Percentiles rank a stretch among this genome's conserved stretches.
Evolutionary conservation across 1,140 invertebrate genomes (phyloP).

Genomic region (Drosophila varians): DNA sequence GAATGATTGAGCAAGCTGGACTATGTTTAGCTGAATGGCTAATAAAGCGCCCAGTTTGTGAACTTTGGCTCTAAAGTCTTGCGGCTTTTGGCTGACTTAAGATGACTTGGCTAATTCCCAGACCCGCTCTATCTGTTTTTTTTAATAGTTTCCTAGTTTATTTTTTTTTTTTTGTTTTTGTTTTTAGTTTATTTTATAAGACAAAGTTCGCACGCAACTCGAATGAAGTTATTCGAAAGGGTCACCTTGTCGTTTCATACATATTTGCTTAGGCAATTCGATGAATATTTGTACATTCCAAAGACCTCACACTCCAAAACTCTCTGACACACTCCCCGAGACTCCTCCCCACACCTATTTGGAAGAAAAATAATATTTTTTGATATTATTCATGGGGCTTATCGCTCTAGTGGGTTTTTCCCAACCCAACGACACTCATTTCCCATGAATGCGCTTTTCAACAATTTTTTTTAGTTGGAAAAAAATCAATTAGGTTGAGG

Average conservation of each 20-base stretch:
- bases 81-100: background rate
- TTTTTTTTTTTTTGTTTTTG: background rate
- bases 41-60: background rate
- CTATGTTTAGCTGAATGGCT: background rate
- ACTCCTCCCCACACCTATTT: background rate
- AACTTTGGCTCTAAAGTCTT: constrained; percentile 5
- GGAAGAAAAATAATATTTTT: background rate
- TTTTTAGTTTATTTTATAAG: background rate
- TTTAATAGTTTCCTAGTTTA: background rate
- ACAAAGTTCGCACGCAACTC: background rate
- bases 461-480: constrained; percentile 4
- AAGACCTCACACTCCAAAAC: background rate
- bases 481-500: too few relatives aligned
- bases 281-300: background rate
- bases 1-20: background rate
- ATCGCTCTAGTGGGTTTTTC: background rate
- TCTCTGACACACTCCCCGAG: background rate
- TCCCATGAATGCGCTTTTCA: background rate
- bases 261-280: too few relatives aligned
- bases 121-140: background rate
- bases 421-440: background rate
- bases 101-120: constrained; percentile 20
- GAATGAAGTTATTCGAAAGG: too few relatives aligned
- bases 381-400: background rate
- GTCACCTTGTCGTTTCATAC: background rate